Evolutionary conservation across 2,888 invertebrate species (phyloP).

Genomic region (Drosophila robusta): DNA sequence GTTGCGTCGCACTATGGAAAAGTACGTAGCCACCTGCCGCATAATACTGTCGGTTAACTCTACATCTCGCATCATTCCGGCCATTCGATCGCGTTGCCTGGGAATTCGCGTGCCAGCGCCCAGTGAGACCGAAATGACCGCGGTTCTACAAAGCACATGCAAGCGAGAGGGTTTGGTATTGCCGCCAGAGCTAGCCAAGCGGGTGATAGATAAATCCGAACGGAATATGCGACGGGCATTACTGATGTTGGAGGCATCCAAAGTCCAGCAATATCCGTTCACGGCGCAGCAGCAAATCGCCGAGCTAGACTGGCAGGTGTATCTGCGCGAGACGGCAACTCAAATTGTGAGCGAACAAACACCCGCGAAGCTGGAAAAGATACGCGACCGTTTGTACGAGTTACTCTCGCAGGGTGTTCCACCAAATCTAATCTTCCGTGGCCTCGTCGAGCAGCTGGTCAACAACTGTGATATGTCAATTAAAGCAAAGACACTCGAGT

Average conservation of each 20-base stretch:
- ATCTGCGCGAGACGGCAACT: conserved; percentile 93
- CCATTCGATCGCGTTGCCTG: conserved; percentile 97
- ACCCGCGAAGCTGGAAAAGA: conserved; percentile 92
- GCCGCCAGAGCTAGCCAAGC: conserved; percentile 90
- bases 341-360: conserved; percentile 95
- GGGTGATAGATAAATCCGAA: conserved; percentile 91
- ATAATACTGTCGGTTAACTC: conserved; percentile 97
- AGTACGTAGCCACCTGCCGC: conserved; percentile 97
- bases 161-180: conserved; percentile 93
- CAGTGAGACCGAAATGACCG: conserved; percentile 89
- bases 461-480: conserved; percentile 95
- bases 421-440: conserved; percentile 95
- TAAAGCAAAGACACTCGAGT: conserved; percentile 93
- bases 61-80: conserved; percentile 97
- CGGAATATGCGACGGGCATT: conserved; percentile 96
- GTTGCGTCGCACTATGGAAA: conserved; percentile 99
- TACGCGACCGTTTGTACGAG: conserved; percentile 96
- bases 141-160: conserved; percentile 88
- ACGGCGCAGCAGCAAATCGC: conserved; percentile 91
- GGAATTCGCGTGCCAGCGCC: conserved; percentile 97
- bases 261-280: conserved; percentile 96
- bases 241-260: conserved; percentile 96
- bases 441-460: conserved; percentile 92
- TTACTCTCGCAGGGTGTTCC: conserved; percentile 97
- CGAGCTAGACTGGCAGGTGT: conserved; percentile 97